Conservation (phyloP, 35 echinoderm and acorn worm species). For the Ophiothrix spiculata region DNA sequence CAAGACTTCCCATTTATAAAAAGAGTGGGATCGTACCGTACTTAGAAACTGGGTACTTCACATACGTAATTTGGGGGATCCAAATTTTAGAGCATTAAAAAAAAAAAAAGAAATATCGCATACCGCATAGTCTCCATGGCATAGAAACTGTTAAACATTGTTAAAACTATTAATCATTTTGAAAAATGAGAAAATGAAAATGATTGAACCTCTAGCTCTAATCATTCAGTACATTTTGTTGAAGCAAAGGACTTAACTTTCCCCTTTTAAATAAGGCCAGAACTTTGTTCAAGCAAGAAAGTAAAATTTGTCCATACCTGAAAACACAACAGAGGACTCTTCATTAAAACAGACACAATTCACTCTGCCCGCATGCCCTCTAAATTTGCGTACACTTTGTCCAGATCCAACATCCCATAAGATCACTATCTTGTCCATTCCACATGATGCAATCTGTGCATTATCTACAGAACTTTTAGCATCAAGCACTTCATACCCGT, state of each 20-base stretch:
- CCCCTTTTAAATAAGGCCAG: neutral
- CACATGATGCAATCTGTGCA: constrained; percentile 78
- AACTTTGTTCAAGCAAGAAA: neutral
- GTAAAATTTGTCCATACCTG: constrained; percentile 64
- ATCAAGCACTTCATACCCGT: constrained; percentile 98
- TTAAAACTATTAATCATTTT: no score
- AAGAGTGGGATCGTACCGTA: no score
- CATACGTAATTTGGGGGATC: no score
- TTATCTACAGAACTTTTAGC: constrained; percentile 79
- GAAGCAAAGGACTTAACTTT: neutral
- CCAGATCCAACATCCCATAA: constrained; percentile 86
- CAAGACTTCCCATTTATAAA: no score
- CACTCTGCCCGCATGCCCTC: constrained; percentile 86
- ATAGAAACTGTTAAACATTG: no score
- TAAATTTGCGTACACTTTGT: constrained; percentile 66
- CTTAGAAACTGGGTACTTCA: no score
- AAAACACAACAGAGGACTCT: constrained; percentile 87
- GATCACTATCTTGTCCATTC: constrained; percentile 74
- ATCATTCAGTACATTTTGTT: no score
- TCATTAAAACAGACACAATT: constrained; percentile 98
- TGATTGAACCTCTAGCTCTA: no score
- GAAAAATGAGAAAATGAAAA: no score
- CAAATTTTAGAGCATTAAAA: no score
- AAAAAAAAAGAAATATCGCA: no score
- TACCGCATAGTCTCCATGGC: no score